phyloP scores from a whole-genome alignment of 2,888 invertebrate genomes.

The Blastobasis lacticolella region DNA sequence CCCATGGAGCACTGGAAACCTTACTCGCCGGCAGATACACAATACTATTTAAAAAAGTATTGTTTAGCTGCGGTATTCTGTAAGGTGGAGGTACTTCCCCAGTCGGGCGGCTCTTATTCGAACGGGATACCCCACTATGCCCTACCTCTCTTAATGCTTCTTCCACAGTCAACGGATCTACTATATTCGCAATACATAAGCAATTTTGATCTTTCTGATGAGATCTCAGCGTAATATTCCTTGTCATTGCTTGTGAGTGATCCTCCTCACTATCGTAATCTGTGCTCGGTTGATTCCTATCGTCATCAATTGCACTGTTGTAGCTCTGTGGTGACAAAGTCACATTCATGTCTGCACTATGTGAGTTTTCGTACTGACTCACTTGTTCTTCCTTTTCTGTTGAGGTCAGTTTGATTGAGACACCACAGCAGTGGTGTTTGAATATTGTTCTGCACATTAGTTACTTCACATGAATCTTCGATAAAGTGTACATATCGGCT shows the following conservation, averaged over 20 bases:
- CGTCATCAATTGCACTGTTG: background rate
- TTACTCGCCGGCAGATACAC: no score
- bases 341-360: background rate
- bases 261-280: no score
- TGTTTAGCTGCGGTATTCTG: no score
- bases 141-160: background rate
- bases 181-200: background rate
- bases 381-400: background rate
- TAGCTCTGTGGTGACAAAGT: background rate
- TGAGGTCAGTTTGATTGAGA: background rate
- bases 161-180: background rate
- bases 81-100: background rate
- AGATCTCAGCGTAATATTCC: background rate
- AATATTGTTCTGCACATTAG: background rate
- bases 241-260: background rate
- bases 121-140: accelerated
- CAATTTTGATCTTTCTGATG: background rate
- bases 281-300: no score
- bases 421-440: background rate
- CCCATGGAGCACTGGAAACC: no score
- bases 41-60: no score
- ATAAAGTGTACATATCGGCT: constrained; percentile 11
- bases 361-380: background rate
- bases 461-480: background rate
- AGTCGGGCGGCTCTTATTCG: background rate